Conservation (phyloP, 2,797 vertebrate genomes). For the Macroramphosus scolopax region DNA sequence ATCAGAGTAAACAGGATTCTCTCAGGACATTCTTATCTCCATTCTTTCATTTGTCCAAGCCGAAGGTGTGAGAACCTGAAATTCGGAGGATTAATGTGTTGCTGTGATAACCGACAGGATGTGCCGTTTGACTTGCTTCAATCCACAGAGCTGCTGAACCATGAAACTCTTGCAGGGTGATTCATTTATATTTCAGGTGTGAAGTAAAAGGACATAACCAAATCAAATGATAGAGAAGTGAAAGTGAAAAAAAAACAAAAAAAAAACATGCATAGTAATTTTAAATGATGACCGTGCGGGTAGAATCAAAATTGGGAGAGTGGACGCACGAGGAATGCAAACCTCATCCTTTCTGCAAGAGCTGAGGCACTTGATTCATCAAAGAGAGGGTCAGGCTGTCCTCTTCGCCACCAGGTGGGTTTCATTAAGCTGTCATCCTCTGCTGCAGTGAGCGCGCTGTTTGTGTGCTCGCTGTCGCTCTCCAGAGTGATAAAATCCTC, state of each 20-base stretch:
- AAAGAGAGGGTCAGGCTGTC: conserved; percentile 39
- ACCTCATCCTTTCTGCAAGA: conserved; percentile 30
- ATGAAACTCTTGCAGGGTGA: conserved; percentile 42
- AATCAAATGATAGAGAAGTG: conserved; percentile 57
- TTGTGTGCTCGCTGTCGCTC: no score
- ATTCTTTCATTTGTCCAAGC: conserved; percentile 64
- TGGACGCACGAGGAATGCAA: no score
- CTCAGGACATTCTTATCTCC: conserved; percentile 63
- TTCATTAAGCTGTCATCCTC: conserved; percentile 61
- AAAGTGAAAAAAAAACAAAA: no score
- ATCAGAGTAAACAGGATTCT: conserved; percentile 40
- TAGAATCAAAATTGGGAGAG: no score
- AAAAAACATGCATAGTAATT: conserved; percentile 18
- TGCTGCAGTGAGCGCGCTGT: conserved; percentile 7
- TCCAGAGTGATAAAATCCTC: no score
- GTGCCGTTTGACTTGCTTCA: conserved; percentile 48
- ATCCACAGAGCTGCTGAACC: conserved; percentile 52
- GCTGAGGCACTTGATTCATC: conserved; percentile 48
- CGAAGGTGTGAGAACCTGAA: conserved; percentile 51
- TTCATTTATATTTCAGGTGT: conserved; percentile 58
- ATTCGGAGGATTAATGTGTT: conserved; percentile 66
- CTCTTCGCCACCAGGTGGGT: conserved; percentile 53
- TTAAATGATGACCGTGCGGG: conserved; percentile 33
- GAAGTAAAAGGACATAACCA: conserved; percentile 48
- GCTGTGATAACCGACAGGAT: conserved; percentile 59